Percentiles rank a stretch among this genome's conserved stretches.
Conservation (phyloP, 2,113 vertebrate species). For the Scomber japonicus region DNA sequence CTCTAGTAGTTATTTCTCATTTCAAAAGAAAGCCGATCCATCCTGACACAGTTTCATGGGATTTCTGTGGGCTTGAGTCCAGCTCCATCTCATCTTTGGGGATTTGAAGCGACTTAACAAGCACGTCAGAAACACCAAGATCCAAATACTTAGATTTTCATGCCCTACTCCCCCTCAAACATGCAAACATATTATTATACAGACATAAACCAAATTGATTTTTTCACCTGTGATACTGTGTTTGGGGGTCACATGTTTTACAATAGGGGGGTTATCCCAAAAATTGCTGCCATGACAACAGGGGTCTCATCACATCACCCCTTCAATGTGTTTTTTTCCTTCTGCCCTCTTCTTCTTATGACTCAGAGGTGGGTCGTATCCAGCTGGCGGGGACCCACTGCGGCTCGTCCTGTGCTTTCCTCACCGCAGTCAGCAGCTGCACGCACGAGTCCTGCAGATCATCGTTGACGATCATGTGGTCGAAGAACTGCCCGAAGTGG, state of each 20-base stretch:
- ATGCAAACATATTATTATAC: not conserved
- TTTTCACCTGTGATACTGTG: not conserved
- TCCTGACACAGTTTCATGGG: slow-evolving; percentile 18
- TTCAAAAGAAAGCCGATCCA: not conserved
- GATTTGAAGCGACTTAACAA: slow-evolving; percentile 45
- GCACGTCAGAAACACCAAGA: not conserved
- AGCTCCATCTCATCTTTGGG: slow-evolving; percentile 28
- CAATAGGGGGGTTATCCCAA: not conserved
- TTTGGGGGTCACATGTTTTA: not conserved
- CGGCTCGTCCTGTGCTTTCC: slow-evolving; percentile 90
- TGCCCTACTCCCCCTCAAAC: slow-evolving; percentile 17
- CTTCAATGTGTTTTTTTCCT: not conserved
- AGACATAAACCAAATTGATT: not conserved
- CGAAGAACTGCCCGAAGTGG: slow-evolving; percentile 93
- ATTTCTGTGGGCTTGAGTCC: slow-evolving; percentile 34
- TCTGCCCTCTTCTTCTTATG: slow-evolving; percentile 62
- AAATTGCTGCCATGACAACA: slow-evolving; percentile 23
- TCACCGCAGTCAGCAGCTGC: slow-evolving; percentile 86
- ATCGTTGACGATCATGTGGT: slow-evolving; percentile 93
- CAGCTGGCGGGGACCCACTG: slow-evolving; percentile 95
- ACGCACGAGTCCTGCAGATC: slow-evolving; percentile 88
- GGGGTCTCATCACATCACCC: not conserved
- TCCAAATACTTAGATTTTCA: slow-evolving; percentile 15
- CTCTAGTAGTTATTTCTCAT: no score
- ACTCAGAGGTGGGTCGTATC: slow-evolving; percentile 86